phyloP scores from a whole-genome alignment of 2,113 vertebrate genomes.

The Aleadryas rufinucha region DNA sequence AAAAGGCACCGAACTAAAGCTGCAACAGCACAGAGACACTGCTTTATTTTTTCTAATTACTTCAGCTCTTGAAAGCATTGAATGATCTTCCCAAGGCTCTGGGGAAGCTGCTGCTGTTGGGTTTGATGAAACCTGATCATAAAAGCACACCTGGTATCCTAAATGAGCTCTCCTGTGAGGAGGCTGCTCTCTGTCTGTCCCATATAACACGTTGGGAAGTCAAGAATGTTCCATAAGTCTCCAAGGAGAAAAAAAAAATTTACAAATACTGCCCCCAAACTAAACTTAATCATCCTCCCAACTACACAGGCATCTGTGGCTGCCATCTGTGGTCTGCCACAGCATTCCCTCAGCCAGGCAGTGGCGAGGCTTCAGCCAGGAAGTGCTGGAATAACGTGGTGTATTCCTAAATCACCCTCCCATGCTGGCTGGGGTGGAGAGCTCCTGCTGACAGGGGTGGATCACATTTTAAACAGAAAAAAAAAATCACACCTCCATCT shows the following conservation, averaged over 20 bases:
- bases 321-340: constrained; percentile 28
- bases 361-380: not conserved
- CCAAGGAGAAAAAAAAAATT: not conserved
- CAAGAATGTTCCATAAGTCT: not conserved
- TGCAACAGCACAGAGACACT: not conserved
- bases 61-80: not conserved
- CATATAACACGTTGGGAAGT: not conserved
- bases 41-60: not conserved
- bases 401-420: not conserved
- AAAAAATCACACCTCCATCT: not conserved
- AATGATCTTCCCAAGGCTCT: not conserved
- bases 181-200: not conserved
- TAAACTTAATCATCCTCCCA: not conserved
- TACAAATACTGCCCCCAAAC: not conserved
- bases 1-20: constrained; percentile 14
- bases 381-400: not conserved
- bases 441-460: not conserved
- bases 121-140: not conserved
- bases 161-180: not conserved
- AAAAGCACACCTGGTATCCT: not conserved
- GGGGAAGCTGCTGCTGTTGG: not conserved
- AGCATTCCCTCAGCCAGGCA: not conserved
- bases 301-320: constrained; percentile 6
- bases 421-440: not conserved
- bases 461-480: no score